Conservation (phyloP, 2,797 vertebrate genomes). For the Anguilla obscura region DNA sequence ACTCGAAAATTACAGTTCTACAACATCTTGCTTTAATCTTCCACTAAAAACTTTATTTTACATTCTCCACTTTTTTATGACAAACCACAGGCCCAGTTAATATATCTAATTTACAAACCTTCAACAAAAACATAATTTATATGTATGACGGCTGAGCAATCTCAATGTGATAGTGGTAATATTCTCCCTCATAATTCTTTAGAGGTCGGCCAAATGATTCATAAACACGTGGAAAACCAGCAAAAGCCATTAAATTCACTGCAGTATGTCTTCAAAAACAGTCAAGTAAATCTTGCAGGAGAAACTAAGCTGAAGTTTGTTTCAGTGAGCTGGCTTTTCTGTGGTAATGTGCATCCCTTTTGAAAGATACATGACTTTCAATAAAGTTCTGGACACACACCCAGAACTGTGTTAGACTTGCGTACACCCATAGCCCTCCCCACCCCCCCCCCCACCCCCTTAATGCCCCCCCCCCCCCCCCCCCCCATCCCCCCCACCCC, state of each 20-base stretch:
- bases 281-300: constrained; percentile 19
- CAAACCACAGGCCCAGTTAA: constrained; percentile 38
- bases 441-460: not conserved
- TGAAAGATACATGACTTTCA: not conserved
- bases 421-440: not conserved
- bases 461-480: not conserved
- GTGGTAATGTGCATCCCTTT: constrained; percentile 30
- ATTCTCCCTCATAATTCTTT: constrained; percentile 9
- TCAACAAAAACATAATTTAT: constrained; percentile 30
- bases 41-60: constrained; percentile 48
- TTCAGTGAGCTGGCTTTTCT: constrained; percentile 24
- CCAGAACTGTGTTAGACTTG: not conserved
- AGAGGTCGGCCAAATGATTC: constrained; percentile 20
- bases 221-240: constrained; percentile 17
- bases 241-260: constrained; percentile 19
- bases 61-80: constrained; percentile 51
- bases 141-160: not conserved
- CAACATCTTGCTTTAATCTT: constrained; percentile 55
- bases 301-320: constrained; percentile 26
- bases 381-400: not conserved
- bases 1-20: not conserved
- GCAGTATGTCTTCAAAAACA: constrained; percentile 7
- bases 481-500: not conserved
- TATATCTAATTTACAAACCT: constrained; percentile 45
- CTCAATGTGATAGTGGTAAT: constrained; percentile 14